Evolutionary conservation across 2,113 vertebrate genomes (phyloP).

Genomic region (Cyphomyrus plagiostoma): DNA sequence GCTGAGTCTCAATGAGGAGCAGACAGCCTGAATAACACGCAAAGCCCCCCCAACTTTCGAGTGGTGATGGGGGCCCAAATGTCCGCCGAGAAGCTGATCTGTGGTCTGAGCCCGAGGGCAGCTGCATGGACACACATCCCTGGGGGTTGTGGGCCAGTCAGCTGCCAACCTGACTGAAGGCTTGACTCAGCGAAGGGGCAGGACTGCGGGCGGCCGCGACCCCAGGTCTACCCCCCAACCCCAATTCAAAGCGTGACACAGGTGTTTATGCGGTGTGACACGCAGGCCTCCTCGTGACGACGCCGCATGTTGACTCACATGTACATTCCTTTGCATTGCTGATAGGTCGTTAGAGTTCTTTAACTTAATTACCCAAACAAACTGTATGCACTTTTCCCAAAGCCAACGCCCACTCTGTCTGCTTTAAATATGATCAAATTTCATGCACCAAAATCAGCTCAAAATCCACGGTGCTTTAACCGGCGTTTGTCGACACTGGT

Average conservation of each 20-base stretch:
- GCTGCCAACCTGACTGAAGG: conserved; percentile 19
- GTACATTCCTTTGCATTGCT: background rate
- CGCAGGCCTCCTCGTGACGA: background rate
- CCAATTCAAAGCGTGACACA: background rate
- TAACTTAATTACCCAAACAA: background rate
- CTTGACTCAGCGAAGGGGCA: background rate
- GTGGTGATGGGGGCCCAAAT: conserved; percentile 28
- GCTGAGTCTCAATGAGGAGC: background rate
- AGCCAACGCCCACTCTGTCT: background rate
- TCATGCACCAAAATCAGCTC: background rate
- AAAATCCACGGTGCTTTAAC: background rate
- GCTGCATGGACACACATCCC: conserved; percentile 26
- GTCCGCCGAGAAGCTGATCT: conserved; percentile 35
- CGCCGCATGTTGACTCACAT: background rate
- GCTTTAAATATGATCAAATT: background rate
- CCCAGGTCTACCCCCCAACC: no score
- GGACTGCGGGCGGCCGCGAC: background rate
- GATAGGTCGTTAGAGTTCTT: background rate
- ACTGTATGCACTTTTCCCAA: background rate
- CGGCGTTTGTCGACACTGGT: background rate
- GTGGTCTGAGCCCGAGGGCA: conserved; percentile 23
- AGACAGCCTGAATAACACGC: background rate
- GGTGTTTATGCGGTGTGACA: background rate
- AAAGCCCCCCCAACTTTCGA: background rate
- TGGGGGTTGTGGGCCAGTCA: conserved; percentile 24